phyloP scores from a whole-genome alignment of 2,888 invertebrate species.

The Serripes groenlandicus region DNA sequence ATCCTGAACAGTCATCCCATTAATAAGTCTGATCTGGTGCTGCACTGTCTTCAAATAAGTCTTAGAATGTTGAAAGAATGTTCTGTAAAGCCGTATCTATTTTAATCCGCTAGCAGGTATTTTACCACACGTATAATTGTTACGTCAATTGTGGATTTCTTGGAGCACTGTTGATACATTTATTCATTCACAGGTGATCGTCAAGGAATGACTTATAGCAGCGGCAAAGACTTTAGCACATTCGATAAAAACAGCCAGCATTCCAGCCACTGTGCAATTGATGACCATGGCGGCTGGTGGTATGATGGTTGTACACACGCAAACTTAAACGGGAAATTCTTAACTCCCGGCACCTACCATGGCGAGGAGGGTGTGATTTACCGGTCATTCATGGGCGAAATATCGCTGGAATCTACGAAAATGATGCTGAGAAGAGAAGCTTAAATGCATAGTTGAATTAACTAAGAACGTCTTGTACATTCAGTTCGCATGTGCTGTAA shows the following conservation, averaged over 20 bases:
- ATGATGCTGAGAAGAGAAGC: constrained; percentile 8
- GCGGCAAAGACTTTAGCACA: not conserved
- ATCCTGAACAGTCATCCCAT: no score
- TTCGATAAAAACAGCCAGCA: not conserved
- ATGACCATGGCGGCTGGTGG: constrained; percentile 41
- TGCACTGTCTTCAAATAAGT: no score
- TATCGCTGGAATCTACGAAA: constrained; percentile 9
- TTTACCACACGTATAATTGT: no score
- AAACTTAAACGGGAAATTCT: constrained; percentile 28
- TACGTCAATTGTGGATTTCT: no score
- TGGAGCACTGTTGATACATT: no score
- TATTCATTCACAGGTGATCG: constrained; percentile 15
- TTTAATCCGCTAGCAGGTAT: no score
- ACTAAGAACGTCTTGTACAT: no score
- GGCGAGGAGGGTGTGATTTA: constrained; percentile 1
- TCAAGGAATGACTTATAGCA: constrained; percentile 4
- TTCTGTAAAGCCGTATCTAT: no score
- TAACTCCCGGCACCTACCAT: not conserved
- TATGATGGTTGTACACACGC: constrained; percentile 25
- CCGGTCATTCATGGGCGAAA: not conserved
- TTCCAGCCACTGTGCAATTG: constrained; percentile 2
- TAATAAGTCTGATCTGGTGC: no score
- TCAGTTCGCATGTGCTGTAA: no score
- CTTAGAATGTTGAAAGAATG: no score
- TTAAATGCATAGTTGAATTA: no score